These are phyloP conservation scores for Elmis aenea DNA, from an alignment of 2,888 invertebrate genomes.

Conservation along the genomic window DNA sequence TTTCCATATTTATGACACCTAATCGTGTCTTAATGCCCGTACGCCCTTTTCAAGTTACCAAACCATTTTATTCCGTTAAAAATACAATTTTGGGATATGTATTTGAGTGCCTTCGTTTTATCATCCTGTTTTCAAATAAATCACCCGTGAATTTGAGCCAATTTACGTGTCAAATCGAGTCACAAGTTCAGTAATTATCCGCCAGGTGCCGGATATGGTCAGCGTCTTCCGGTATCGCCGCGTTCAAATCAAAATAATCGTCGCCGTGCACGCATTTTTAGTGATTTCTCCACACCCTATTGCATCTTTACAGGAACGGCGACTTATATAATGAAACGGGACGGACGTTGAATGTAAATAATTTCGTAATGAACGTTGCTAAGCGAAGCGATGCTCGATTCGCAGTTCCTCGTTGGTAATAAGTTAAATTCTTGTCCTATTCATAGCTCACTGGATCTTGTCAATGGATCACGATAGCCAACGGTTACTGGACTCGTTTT, in stretches of 20 bases:
- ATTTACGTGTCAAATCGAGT: constrained; percentile 25
- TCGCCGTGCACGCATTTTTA: constrained; percentile 24
- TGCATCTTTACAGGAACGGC: too few species aligned
- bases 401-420: too few species aligned
- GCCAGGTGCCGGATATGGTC: constrained; percentile 38
- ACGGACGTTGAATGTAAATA: too few species aligned
- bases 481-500: constrained; percentile 19
- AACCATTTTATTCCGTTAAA: too few species aligned
- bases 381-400: constrained; percentile 13
- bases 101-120: too few species aligned
- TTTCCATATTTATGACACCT: too few species aligned
- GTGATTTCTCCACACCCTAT: too few species aligned
- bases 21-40: too few species aligned
- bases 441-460: constrained; percentile 18
- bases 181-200: constrained; percentile 16
- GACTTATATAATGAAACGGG: too few species aligned
- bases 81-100: too few species aligned
- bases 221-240: constrained; percentile 37
- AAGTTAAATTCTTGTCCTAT: constrained; percentile 12
- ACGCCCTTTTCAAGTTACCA: too few species aligned
- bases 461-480: constrained; percentile 26
- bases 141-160: constrained; percentile 19
- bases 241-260: constrained; percentile 27
- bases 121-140: constrained; percentile 22
- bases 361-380: too few species aligned